Percentiles rank a stretch among this genome's conserved stretches.
These are phyloP conservation scores for Pipa parva DNA, from an alignment of 2,113 vertebrate genomes.

Conservation along the genomic window DNA sequence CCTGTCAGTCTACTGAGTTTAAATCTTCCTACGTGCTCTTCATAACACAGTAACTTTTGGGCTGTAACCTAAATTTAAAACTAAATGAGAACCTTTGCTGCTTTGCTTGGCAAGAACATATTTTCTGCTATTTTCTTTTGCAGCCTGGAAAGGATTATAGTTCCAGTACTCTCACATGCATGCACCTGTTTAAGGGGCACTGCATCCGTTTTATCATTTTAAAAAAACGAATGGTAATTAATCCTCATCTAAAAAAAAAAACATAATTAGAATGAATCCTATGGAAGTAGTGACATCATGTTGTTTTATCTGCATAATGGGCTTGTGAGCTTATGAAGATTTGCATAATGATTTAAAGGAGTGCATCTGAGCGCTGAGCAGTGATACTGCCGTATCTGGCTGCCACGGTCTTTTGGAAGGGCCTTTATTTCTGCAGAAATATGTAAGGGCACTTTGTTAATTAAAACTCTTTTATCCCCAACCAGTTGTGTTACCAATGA, in stretches of 20 bases:
- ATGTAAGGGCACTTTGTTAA: constrained; percentile 2
- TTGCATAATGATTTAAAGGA: constrained; percentile 35
- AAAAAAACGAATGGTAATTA: constrained; percentile 10
- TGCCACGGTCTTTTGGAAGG: constrained; percentile 17
- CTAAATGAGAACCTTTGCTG: constrained; percentile 4
- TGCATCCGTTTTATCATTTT: not conserved
- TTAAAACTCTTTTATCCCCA: constrained; percentile 18
- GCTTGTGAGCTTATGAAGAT: constrained; percentile 11
- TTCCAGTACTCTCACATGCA: not conserved
- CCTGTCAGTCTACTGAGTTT: no score
- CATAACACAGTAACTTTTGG: constrained; percentile 16
- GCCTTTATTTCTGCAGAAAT: constrained; percentile 4
- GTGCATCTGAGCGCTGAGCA: not conserved
- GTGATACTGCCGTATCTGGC: constrained; percentile 16
- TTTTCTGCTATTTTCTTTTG: not conserved
- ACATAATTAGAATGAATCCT: constrained; percentile 31
- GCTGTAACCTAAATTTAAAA: constrained; percentile 31
- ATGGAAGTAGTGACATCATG: constrained; percentile 24
- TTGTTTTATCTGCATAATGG: constrained; percentile 32
- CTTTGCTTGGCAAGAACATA: not conserved
- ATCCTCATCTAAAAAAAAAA: constrained; percentile 27
- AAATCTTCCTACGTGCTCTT: no score
- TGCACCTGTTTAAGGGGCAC: not conserved
- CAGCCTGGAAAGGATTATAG: not conserved
- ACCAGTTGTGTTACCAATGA: not conserved